These are phyloP conservation scores for Hippocampus abdominalis DNA, from an alignment of 2,113 vertebrate species.

Conservation along the genomic window DNA sequence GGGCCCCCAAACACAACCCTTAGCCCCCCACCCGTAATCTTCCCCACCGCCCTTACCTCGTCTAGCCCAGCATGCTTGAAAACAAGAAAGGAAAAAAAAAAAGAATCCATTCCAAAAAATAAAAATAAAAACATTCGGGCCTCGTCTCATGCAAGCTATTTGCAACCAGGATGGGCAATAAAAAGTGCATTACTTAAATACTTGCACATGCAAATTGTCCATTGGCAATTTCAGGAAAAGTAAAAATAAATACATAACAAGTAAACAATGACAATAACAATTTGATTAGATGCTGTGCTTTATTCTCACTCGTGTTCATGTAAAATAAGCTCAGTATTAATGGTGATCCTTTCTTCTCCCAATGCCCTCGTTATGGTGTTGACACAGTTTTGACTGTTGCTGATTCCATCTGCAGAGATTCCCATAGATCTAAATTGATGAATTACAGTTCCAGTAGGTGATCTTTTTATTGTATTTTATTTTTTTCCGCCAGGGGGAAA, in stretches of 20 bases:
- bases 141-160: not conserved
- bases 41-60: not conserved
- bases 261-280: not conserved
- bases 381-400: slow-evolving; percentile 4
- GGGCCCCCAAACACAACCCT: slow-evolving; percentile 31
- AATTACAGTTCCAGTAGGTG: not conserved
- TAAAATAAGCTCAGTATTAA: not conserved
- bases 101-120: not conserved
- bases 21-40: slow-evolving; percentile 11
- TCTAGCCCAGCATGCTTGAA: not conserved
- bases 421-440: slow-evolving; percentile 7
- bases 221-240: not conserved
- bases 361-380: slow-evolving; percentile 5
- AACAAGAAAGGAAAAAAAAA: slow-evolving; percentile 7
- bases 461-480: not conserved
- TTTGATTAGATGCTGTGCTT: not conserved
- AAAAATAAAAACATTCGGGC: not conserved
- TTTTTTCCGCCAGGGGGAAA: not conserved
- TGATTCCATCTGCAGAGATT: slow-evolving; percentile 27
- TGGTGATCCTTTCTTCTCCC: not conserved
- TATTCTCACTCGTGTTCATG: not conserved
- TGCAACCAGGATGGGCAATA: not conserved
- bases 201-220: not conserved
- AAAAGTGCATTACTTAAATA: not conserved
- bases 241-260: not conserved